Evolutionary conservation across 2,113 vertebrate species (phyloP), one percentile per base, ranked within the genome.

Genomic region (Todiramphus chloris): DNA sequence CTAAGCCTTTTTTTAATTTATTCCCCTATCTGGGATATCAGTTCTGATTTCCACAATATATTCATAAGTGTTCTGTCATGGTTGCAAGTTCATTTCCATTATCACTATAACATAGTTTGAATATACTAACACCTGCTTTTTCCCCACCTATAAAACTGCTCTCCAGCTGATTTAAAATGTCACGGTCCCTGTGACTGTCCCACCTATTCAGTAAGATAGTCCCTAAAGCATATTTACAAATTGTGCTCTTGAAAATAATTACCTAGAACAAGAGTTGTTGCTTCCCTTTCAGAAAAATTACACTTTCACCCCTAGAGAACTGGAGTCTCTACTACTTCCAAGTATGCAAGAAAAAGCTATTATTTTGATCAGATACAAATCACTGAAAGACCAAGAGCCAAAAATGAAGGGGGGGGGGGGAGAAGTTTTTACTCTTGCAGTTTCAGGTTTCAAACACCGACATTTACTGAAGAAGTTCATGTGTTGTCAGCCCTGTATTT

Each of bases 1-100:
- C 51, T 86, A 67, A 89, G 53, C 15, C 35, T 85, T 46, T 60
- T 78, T 79, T 55, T 18, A 24, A 43, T 80, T 89, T 88, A 74
- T 76, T 63, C 24, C n/a, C 16, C 7, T 63, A 67, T 27, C 73
- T 56, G 25, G 58, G 62, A 35, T 70, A 89, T 33, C 11, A 74
- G 68, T 59, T 91, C 74, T 70, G 55, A 86, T 77, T 94, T 78
- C 56, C 44, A 33, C 55, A 82, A 79, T 23, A 90, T 21, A 72
- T 39, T 59, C 4, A 0, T 37, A 74, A 80, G 31, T 35, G 23
- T 21, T 87, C 35, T 67, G 28, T 81, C 64, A 69, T 10, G 33
- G 27, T 50, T 92, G 74, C 46, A 64, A 81, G 56, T 74, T 83
- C 37, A 56, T 7, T 46, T 39, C 48, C 30, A 44, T 58, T 77